Evolutionary conservation across 2,797 vertebrate genomes (phyloP).

Genomic region (Intellagama lesueurii): DNA sequence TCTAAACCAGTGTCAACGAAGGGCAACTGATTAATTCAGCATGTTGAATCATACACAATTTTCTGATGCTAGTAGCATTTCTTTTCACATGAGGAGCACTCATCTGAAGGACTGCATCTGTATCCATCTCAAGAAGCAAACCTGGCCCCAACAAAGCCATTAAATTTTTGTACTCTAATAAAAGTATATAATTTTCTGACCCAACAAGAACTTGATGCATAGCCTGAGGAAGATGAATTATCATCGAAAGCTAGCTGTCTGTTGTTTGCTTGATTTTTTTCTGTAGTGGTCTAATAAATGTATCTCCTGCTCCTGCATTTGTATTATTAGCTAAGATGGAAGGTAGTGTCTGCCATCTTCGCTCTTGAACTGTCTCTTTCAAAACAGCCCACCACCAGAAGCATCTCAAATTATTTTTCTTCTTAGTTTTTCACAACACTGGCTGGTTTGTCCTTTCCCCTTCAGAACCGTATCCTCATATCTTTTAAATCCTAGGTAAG

Average conservation of each 20-base stretch:
- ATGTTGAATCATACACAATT: background rate
- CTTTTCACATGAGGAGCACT: background rate
- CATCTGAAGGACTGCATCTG: too few relatives aligned
- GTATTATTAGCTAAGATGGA: background rate
- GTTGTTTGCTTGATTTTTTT: too few relatives aligned
- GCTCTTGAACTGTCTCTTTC: background rate
- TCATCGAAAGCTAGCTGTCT: too few relatives aligned
- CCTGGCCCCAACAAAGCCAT: too few relatives aligned
- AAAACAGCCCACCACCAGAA: background rate
- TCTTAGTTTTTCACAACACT: background rate
- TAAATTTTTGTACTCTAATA: too few relatives aligned
- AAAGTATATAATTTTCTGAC: too few relatives aligned
- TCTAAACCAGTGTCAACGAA: background rate
- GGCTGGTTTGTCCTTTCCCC: background rate
- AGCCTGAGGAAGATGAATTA: too few relatives aligned
- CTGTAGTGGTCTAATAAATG: too few relatives aligned
- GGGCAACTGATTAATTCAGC: background rate
- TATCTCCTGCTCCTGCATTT: too few relatives aligned
- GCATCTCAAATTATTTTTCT: background rate
- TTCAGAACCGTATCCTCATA: background rate
- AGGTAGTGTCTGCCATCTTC: background rate
- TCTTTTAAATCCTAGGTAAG: background rate
- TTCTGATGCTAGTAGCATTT: background rate
- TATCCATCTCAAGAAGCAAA: too few relatives aligned
- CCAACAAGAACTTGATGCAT: too few relatives aligned